Conservation (phyloP, 2,113 vertebrate genomes). For the Ophiodon elongatus region DNA sequence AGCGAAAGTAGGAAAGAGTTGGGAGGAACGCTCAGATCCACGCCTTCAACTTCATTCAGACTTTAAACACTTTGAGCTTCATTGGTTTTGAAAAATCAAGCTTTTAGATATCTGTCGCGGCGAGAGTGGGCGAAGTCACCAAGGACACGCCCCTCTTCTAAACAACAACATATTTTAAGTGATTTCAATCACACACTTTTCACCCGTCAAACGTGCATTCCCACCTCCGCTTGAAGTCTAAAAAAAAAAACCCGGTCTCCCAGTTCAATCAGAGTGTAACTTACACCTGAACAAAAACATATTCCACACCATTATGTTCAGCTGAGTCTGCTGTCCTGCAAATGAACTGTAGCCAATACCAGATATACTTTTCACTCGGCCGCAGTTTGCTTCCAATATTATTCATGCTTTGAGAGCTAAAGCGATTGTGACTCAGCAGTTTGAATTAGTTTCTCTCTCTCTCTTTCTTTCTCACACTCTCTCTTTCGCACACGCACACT, state of each 20-base stretch:
- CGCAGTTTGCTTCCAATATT: conserved; percentile 15
- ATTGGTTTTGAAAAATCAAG: not conserved
- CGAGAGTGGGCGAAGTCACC: conserved; percentile 5
- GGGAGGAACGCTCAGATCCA: not conserved
- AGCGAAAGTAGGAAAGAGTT: not conserved
- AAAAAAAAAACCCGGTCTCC: not conserved
- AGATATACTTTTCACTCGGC: not conserved
- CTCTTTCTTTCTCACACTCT: too few relatives aligned
- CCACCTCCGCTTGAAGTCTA: not conserved
- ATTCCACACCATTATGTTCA: not conserved
- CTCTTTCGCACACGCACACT: too few relatives aligned
- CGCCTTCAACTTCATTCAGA: not conserved
- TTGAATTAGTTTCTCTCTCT: conserved; percentile 24
- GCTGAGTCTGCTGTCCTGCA: conserved; percentile 2
- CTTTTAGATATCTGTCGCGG: conserved; percentile 1
- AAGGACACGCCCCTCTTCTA: conserved; percentile 10
- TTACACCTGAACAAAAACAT: conserved; percentile 21
- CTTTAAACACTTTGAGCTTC: conserved; percentile 17
- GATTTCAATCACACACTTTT: conserved; percentile 7
- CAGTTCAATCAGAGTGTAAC: conserved; percentile 17
- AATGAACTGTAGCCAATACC: not conserved
- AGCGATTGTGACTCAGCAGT: conserved; percentile 40
- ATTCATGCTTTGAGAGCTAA: conserved; percentile 27
- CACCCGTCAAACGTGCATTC: not conserved
- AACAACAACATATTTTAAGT: not conserved